Evolutionary conservation across 2,888 invertebrate genomes (phyloP).

Genomic region (Pachliopta kotzebuea): DNA sequence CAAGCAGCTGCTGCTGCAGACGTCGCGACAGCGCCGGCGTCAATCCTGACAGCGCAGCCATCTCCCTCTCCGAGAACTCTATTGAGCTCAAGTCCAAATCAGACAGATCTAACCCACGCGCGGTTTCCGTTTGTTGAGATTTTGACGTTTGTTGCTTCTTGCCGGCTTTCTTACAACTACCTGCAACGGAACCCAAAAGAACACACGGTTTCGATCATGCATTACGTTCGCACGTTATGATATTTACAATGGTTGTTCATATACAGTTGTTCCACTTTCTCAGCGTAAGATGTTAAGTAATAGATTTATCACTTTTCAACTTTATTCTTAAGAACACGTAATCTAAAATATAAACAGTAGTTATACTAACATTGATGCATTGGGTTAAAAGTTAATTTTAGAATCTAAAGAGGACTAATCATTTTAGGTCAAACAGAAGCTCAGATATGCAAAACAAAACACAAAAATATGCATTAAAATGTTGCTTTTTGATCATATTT

Average conservation of each 20-base stretch:
- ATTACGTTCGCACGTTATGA: constrained; percentile 71
- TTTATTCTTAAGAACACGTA: not conserved
- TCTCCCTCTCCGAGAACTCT: constrained; percentile 85
- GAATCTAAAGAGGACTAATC: constrained; percentile 51
- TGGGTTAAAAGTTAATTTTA: constrained; percentile 69
- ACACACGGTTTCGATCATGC: constrained; percentile 80
- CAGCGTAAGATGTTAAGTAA: not conserved
- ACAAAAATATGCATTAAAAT: constrained; percentile 76
- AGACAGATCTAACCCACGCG: constrained; percentile 74
- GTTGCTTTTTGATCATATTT: constrained; percentile 63
- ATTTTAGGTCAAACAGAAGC: constrained; percentile 69
- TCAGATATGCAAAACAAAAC: constrained; percentile 68
- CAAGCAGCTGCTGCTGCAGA: constrained; percentile 85
- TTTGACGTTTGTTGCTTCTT: constrained; percentile 56
- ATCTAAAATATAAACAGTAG: constrained; percentile 25
- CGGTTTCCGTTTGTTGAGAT: constrained; percentile 40
- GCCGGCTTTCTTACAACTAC: constrained; percentile 69
- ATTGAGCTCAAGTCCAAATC: constrained; percentile 85
- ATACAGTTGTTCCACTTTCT: constrained; percentile 11
- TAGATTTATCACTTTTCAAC: not conserved
- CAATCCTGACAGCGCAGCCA: constrained; percentile 74
- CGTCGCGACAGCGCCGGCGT: constrained; percentile 86
- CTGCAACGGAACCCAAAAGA: constrained; percentile 74
- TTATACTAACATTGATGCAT: constrained; percentile 52
- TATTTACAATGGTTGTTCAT: constrained; percentile 64